Conservation (phyloP, 2,888 invertebrate genomes). For the Geophilus truncorum region DNA sequence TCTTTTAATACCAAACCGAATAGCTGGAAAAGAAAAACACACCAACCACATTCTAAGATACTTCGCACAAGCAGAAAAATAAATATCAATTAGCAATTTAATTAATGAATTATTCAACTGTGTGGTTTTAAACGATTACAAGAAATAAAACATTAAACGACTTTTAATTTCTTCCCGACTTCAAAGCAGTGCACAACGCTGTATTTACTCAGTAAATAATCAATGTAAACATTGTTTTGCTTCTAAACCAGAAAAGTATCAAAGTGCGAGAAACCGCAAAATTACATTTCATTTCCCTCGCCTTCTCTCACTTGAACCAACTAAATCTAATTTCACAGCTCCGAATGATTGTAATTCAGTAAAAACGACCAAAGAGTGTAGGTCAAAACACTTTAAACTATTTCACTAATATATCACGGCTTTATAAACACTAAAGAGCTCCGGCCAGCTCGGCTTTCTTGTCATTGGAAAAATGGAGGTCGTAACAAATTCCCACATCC, state of each 20-base stretch:
- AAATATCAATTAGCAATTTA: too few relatives aligned
- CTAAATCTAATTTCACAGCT: neutral
- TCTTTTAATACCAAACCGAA: too few relatives aligned
- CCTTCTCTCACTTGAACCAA: neutral
- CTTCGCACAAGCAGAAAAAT: too few relatives aligned
- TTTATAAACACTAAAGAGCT: neutral
- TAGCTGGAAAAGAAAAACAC: too few relatives aligned
- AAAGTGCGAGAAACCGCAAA: neutral
- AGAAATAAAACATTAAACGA: too few relatives aligned
- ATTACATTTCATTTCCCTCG: neutral
- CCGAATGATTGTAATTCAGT: neutral
- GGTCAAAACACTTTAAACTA: neutral
- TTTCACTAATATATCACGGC: neutral
- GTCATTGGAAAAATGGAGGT: neutral
- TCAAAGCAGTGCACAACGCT: too few relatives aligned
- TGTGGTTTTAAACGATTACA: too few relatives aligned
- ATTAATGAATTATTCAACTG: too few relatives aligned
- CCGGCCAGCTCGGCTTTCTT: neutral
- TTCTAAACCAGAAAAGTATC: neutral
- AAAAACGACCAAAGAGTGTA: neutral
- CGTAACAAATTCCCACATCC: neutral
- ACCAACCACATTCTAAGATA: too few relatives aligned
- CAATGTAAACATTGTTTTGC: neutral
- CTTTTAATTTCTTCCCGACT: too few relatives aligned
- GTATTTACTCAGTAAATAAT: neutral